These are phyloP conservation scores for Gallinago jamesoni DNA, from an alignment of 2,113 vertebrate species.

Conservation along the genomic window DNA sequence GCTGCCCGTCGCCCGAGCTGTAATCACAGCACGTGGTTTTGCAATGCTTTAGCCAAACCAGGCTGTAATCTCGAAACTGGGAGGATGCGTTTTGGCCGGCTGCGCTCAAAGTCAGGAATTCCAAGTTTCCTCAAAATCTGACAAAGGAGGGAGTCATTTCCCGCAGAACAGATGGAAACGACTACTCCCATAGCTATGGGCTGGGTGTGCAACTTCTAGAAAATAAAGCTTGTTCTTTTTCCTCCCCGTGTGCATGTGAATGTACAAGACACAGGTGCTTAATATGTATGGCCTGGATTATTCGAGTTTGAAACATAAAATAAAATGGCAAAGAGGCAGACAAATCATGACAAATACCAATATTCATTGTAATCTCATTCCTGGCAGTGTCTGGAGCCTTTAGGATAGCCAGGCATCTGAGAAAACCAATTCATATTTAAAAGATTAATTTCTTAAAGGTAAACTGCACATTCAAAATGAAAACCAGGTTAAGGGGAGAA, in stretches of 20 bases:
- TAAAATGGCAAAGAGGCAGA: conserved; percentile 50
- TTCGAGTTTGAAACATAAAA: conserved; percentile 31
- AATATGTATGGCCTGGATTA: neutral
- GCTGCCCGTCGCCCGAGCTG: neutral
- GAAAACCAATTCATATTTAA: conserved; percentile 69
- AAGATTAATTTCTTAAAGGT: conserved; percentile 55
- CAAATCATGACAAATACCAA: conserved; percentile 70
- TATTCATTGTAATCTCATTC: conserved; percentile 74
- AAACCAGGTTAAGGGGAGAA: conserved; percentile 36
- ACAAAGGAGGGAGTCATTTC: conserved; percentile 54
- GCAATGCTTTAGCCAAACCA: conserved; percentile 25
- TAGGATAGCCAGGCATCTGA: conserved; percentile 71
- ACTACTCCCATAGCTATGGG: conserved; percentile 27
- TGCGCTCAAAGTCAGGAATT: conserved; percentile 47
- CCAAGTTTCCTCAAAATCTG: conserved; percentile 63
- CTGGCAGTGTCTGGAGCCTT: conserved; percentile 68
- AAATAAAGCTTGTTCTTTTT: neutral
- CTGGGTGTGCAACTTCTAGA: neutral
- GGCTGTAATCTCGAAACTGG: conserved; percentile 19
- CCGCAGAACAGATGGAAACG: conserved; percentile 61
- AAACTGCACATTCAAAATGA: conserved; percentile 11
- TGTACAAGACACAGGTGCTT: conserved; percentile 2
- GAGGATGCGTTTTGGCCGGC: conserved; percentile 14
- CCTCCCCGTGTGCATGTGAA: neutral
- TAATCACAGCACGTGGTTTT: neutral